Percentiles rank a stretch among this genome's conserved stretches.
Evolutionary conservation across 2,113 vertebrate genomes (phyloP).

Genomic region (Ranitomeya imitator): DNA sequence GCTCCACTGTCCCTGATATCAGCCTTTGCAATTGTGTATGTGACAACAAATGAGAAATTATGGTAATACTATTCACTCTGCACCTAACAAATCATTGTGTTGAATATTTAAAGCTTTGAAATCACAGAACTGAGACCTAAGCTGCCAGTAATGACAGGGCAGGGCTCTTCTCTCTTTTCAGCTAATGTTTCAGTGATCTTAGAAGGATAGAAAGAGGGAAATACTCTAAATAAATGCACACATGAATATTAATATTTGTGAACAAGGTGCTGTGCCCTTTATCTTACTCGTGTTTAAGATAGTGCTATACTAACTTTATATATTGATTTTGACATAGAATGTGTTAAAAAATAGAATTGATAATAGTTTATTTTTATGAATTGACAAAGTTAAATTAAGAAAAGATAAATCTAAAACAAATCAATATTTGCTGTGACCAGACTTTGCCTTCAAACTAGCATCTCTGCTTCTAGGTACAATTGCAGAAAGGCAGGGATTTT

Average conservation of each 20-base stretch:
- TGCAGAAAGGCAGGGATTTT: too few species aligned
- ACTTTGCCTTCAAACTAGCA: too few species aligned
- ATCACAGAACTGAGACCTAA: conserved; percentile 53
- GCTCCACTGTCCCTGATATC: conserved; percentile 30
- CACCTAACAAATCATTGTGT: conserved; percentile 44
- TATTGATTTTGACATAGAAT: neutral
- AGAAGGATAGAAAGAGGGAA: conserved; percentile 7
- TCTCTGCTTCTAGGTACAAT: too few species aligned
- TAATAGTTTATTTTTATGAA: too few species aligned
- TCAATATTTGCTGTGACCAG: too few species aligned
- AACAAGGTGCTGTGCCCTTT: neutral
- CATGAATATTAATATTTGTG: neutral
- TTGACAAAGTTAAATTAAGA: too few species aligned
- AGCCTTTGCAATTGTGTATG: conserved; percentile 49
- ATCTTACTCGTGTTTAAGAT: neutral
- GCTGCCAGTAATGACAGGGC: conserved; percentile 47
- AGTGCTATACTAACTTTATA: neutral
- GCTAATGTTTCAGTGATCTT: conserved; percentile 1
- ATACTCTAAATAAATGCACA: neutral
- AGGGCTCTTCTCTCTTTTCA: neutral
- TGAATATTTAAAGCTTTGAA: conserved; percentile 57
- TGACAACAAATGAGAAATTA: conserved; percentile 56
- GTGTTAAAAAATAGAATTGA: too few species aligned
- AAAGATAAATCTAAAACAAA: too few species aligned
- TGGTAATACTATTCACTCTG: conserved; percentile 55